Evolutionary conservation across 2,888 invertebrate genomes (phyloP), one percentile per base, ranked within the genome.

Genomic region (Dryocosmus kuriphilus): DNA sequence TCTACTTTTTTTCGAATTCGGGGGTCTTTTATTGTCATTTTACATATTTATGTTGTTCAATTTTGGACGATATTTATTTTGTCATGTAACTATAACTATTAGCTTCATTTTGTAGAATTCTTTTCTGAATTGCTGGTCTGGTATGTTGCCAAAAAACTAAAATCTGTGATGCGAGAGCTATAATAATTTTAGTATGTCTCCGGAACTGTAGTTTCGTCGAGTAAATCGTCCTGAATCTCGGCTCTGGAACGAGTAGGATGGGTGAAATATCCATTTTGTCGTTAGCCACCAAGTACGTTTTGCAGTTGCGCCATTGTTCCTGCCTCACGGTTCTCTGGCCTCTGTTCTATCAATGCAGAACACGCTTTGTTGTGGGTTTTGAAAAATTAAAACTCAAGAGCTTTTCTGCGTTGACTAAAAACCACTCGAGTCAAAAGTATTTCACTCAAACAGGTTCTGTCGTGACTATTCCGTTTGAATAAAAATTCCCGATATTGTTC

Each of bases 281-380:
- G 57, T 57, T 57, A 57, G 24, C 57, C 57, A 57, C 57, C 57
- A 57, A 24, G 57, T 57, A 57, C 57, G 24, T 62, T 62, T 62
- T 32, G 62, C 62, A 30, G 62, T 62, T 62, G 35, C 62, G 30
- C 62, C 32, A 62, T 62, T 62, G 62, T 62, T 62, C 32, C 32
- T 35, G 32, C 6, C 19, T 62, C 32, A 62, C n/a, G 19, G 62
- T 32, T 35, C 62, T 62, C 32, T 57, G n/a, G 62, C 35, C 62
- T 62, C 32, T 35, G 30, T 62, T 62, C n/a, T 35, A 62, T 62
- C 62, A 62, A 62, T 62, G 32, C 62, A 62, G 32, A 24, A 57
- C 57, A 57, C 57, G 35, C 62, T 62, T 62, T 62, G 62, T 62
- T 62, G 62, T 62, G 62, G 11, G 32, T 62, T 62, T 62, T 62